These are phyloP conservation scores for Dasysyrphus tricinctus DNA, from an alignment of 2,888 invertebrate species.

Conservation along the genomic window DNA sequence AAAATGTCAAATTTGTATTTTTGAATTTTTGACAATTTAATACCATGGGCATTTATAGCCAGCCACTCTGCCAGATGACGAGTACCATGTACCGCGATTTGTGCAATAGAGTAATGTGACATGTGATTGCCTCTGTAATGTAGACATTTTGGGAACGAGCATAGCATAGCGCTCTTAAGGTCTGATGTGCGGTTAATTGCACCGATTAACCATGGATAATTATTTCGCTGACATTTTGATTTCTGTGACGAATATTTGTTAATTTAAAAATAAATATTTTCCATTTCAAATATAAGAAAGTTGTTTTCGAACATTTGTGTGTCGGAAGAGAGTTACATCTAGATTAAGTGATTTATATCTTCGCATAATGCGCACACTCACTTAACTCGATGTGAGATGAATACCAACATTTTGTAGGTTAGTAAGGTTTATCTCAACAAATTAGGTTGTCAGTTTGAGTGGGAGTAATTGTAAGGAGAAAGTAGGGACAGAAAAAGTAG, in stretches of 20 bases:
- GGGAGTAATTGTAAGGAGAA: no score
- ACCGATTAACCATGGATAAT: conserved; percentile 46
- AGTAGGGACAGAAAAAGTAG: no score
- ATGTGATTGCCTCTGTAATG: conserved; percentile 36
- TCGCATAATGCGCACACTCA: neutral
- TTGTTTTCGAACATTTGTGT: neutral
- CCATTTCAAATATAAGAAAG: neutral
- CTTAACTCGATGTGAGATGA: neutral
- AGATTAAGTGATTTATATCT: neutral
- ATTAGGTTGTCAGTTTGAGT: no score
- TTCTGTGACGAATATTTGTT: conserved; percentile 51
- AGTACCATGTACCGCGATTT: conserved; percentile 3
- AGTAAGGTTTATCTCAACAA: neutral
- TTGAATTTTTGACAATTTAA: conserved; percentile 69
- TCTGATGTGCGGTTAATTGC: conserved; percentile 51
- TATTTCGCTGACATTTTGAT: conserved; percentile 56
- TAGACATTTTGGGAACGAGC: conserved; percentile 62
- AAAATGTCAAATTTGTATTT: conserved; percentile 65
- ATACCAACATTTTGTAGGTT: neutral
- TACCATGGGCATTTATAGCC: conserved; percentile 43
- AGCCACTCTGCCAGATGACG: conserved; percentile 54
- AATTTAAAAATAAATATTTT: conserved; percentile 45
- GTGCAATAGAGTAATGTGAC: conserved; percentile 39
- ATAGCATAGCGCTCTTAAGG: conserved; percentile 8
- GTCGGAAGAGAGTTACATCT: neutral